Conservation (phyloP, 2,113 vertebrate species). For the Lamprotornis superbus region DNA sequence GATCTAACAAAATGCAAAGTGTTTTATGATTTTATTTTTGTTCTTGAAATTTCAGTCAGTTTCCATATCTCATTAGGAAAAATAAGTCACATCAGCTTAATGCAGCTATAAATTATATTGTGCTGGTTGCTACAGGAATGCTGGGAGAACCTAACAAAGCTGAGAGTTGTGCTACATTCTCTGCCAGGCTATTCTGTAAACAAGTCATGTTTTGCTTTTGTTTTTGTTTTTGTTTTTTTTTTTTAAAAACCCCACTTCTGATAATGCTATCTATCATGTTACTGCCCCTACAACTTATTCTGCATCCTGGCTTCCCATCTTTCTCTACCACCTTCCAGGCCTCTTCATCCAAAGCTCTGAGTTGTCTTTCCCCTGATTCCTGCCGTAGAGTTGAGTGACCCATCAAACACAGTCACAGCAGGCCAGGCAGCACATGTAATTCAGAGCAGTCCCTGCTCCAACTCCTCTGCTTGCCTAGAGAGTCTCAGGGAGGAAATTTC, state of each 20-base stretch:
- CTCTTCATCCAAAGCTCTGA: neutral
- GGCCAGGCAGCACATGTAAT: neutral
- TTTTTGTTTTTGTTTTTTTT: neutral
- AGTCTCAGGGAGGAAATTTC: neutral
- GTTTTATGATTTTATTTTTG: neutral
- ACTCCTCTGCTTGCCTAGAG: neutral
- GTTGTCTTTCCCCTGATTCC: neutral
- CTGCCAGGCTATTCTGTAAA: neutral
- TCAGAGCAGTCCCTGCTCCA: neutral
- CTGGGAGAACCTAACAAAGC: neutral
- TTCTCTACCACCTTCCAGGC: neutral
- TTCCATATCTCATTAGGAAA: neutral
- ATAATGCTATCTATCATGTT: neutral
- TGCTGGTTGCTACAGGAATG: neutral
- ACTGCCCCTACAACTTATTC: neutral
- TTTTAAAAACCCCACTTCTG: neutral
- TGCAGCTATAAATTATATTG: neutral
- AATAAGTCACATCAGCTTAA: neutral
- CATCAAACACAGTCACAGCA: neutral
- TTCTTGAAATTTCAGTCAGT: neutral
- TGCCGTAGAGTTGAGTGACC: accelerated
- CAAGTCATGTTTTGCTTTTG: neutral
- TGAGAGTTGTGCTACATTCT: neutral
- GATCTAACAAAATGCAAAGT: neutral
- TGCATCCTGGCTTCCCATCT: neutral